Percentiles rank a stretch among this genome's conserved stretches.
Evolutionary conservation across 2,888 invertebrate genomes (phyloP).

Genomic region (Gerosis bhagava): DNA sequence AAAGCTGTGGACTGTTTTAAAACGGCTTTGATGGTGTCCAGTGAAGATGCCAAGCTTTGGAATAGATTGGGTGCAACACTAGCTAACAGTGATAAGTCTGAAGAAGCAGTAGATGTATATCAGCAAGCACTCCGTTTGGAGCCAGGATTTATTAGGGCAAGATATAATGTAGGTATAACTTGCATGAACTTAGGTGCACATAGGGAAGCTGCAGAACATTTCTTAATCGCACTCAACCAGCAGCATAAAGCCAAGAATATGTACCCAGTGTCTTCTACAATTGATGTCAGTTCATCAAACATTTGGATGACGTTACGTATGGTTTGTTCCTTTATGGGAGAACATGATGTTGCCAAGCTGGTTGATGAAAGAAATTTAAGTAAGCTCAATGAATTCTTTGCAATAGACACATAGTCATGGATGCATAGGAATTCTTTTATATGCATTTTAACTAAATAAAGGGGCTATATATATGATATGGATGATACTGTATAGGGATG

Average conservation of each 20-base stretch:
- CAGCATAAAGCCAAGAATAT: constrained; percentile 85
- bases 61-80: constrained; percentile 98
- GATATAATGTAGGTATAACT: constrained; percentile 98
- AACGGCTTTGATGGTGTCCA: constrained; percentile 92
- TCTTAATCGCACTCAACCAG: constrained; percentile 95
- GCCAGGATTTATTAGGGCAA: constrained; percentile 97
- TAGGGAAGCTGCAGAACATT: constrained; percentile 97
- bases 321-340: constrained; percentile 91
- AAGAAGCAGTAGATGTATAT: constrained; percentile 98
- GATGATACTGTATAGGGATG: too few species aligned
- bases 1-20: constrained; percentile 98
- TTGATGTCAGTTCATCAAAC: constrained; percentile 90
- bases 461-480: too few species aligned
- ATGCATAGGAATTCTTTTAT: too few species aligned
- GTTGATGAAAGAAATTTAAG: constrained; percentile 84
- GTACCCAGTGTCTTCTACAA: constrained; percentile 52
- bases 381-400: constrained; percentile 82
- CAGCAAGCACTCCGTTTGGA: constrained; percentile 94
- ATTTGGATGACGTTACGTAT: constrained; percentile 97
- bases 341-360: constrained; percentile 83
- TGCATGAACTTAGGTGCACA: constrained; percentile 98
- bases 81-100: constrained; percentile 96
- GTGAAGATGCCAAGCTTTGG: constrained; percentile 95
- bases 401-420: too few species aligned
- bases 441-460: too few species aligned